Evolutionary conservation across 1,140 invertebrate genomes (phyloP).

Genomic region (Zaprionus nigranus): DNA sequence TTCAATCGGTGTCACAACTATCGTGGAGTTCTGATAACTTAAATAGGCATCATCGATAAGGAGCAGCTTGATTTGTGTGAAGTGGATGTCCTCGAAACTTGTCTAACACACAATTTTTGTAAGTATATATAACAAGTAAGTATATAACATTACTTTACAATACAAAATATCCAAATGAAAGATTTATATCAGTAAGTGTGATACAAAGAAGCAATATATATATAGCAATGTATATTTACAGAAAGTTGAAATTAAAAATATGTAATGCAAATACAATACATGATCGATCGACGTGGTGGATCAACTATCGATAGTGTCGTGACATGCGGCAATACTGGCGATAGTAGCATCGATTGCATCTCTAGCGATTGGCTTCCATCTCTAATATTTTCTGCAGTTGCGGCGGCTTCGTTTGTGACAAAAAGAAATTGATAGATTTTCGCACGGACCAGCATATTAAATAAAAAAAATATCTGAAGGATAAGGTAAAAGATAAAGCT

Average conservation of each 20-base stretch:
- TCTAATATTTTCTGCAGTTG: conserved; percentile 48
- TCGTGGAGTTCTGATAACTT: not conserved
- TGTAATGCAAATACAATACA: not conserved
- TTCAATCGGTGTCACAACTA: not conserved
- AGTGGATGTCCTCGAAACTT: not conserved
- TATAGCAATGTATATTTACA: no score
- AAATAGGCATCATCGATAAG: not conserved
- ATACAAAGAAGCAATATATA: not conserved
- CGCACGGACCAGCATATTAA: conserved; percentile 3
- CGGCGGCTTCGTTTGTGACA: conserved; percentile 41
- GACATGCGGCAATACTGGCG: not conserved
- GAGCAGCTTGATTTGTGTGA: not conserved
- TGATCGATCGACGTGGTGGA: not conserved
- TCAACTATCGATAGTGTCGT: conserved; percentile 11
- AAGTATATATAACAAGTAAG: not conserved
- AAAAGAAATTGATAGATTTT: conserved; percentile 14
- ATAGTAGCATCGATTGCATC: conserved; percentile 4
- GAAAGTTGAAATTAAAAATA: not conserved
- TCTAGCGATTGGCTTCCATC: conserved; percentile 8
- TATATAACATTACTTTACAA: not conserved
- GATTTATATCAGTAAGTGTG: not conserved
- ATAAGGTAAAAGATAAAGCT: conserved; percentile 32
- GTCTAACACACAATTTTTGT: not conserved
- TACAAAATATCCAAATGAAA: not conserved
- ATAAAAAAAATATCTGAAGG: conserved; percentile 8